These are phyloP conservation scores for Melanostoma scalare DNA, from an alignment of 2,888 invertebrate genomes.

Conservation along the genomic window DNA sequence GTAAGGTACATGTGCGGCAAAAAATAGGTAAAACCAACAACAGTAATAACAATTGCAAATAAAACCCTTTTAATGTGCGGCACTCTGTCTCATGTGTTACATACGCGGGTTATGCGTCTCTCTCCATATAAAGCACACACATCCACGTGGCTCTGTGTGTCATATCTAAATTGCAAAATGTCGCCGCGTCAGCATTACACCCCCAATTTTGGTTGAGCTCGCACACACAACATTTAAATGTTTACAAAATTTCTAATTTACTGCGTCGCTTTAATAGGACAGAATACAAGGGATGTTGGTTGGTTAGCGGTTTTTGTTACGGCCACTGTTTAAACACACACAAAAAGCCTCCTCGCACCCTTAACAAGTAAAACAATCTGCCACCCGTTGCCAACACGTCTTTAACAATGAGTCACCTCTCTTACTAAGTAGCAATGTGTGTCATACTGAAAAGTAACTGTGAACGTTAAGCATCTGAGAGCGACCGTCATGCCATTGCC, in stretches of 20 bases:
- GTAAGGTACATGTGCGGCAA: constrained; percentile 23
- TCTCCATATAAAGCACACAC: neutral
- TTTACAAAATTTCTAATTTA: constrained; percentile 73
- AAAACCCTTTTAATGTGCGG: constrained; percentile 65
- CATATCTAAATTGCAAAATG: constrained; percentile 68
- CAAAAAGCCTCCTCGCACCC: neutral
- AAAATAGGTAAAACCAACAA: constrained; percentile 54
- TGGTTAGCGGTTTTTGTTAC: constrained; percentile 65
- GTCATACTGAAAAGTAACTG: constrained; percentile 64
- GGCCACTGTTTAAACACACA: constrained; percentile 63
- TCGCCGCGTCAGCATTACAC: constrained; percentile 70
- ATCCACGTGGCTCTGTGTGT: neutral
- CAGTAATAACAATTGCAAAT: constrained; percentile 64
- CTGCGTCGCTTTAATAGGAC: constrained; percentile 68
- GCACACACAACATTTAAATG: constrained; percentile 70
- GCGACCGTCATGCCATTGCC: too few relatives aligned
- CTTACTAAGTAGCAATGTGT: constrained; percentile 68
- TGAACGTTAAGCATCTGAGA: constrained; percentile 60
- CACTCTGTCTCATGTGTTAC: constrained; percentile 12
- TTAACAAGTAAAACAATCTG: neutral
- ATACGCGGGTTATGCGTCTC: too few relatives aligned
- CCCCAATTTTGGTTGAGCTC: constrained; percentile 70
- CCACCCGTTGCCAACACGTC: constrained; percentile 6
- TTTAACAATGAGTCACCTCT: constrained; percentile 63
- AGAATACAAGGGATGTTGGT: constrained; percentile 47